These are phyloP conservation scores for Trichoplusia ni DNA, from an alignment of 1,140 invertebrate genomes.

Conservation along the genomic window DNA sequence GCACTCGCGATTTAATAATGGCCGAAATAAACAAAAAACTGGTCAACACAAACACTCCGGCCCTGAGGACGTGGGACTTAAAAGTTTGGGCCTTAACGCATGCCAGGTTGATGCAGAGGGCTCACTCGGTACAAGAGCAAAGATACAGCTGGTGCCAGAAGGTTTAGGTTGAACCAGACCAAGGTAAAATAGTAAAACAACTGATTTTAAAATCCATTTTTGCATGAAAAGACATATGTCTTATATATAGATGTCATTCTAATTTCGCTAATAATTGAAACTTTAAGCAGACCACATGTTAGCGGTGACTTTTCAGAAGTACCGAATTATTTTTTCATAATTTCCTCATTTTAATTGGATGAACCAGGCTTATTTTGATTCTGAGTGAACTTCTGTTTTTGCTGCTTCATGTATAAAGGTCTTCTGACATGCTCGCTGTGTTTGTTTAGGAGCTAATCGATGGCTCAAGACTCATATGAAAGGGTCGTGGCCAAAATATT, in stretches of 20 bases:
- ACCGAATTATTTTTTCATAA: too few relatives aligned
- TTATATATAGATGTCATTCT: too few relatives aligned
- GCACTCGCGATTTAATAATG: conserved; percentile 1
- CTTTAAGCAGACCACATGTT: too few relatives aligned
- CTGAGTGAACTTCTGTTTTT: neutral
- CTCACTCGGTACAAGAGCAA: neutral
- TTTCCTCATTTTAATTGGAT: too few relatives aligned
- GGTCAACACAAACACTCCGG: conserved; percentile 4
- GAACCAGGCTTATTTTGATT: neutral
- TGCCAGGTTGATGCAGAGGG: neutral
- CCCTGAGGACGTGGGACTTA: neutral
- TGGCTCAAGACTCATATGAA: neutral
- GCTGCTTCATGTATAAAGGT: neutral
- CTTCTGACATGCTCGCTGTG: neutral
- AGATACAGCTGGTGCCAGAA: too few relatives aligned
- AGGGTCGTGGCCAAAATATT: conserved; percentile 1
- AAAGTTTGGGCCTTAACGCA: neutral
- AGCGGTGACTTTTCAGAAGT: too few relatives aligned
- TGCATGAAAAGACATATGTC: too few relatives aligned
- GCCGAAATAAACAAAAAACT: conserved; percentile 7
- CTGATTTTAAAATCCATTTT: too few relatives aligned
- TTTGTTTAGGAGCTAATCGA: conserved; percentile 23
- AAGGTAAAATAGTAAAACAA: too few relatives aligned
- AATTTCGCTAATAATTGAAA: too few relatives aligned
- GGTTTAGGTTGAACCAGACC: too few relatives aligned